A percentile compares a stretch with the other conserved stretches of the same genome.
phyloP scores from a whole-genome alignment of 2,888 invertebrate species.

The Parnassius apollo region DNA sequence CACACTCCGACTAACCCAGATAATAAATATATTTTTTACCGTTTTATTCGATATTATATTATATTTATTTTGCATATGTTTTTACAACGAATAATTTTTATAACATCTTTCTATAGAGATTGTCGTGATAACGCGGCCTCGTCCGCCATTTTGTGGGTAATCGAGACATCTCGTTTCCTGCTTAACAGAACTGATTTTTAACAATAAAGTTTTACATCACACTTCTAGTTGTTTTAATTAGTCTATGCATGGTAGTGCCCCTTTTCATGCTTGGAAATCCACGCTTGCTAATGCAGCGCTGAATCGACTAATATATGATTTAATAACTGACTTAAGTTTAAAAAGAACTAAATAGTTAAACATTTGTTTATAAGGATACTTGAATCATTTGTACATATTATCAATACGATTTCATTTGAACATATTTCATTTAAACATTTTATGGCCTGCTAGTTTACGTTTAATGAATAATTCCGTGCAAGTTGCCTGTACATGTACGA shows the following conservation, averaged over 20 bases:
- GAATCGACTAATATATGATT: slow-evolving; percentile 48
- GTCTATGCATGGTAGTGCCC: slow-evolving; percentile 57
- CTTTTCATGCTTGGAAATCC: slow-evolving; percentile 60
- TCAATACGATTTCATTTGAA: background rate
- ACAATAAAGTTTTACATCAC: slow-evolving; percentile 75
- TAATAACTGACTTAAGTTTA: background rate
- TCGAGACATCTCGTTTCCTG: slow-evolving; percentile 68
- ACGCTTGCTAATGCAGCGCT: slow-evolving; percentile 74
- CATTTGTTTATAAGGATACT: slow-evolving; percentile 9
- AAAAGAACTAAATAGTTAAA: background rate
- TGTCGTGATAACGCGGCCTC: slow-evolving; percentile 63
- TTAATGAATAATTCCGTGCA: slow-evolving; percentile 30
- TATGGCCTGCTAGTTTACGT: background rate
- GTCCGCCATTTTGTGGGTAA: slow-evolving; percentile 55
- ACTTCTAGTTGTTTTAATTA: slow-evolving; percentile 72
- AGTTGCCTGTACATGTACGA: slow-evolving; percentile 33
- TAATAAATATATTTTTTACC: slow-evolving; percentile 69
- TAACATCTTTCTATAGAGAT: slow-evolving; percentile 53
- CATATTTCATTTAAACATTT: background rate
- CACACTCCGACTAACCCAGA: slow-evolving; percentile 71
- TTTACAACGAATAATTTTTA: slow-evolving; percentile 57
- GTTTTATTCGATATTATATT: slow-evolving; percentile 51
- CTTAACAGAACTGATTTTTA: slow-evolving; percentile 78
- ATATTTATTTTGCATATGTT: slow-evolving; percentile 51
- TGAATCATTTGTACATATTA: slow-evolving; percentile 1